Percentiles rank a stretch among this genome's conserved stretches.
phyloP scores from a whole-genome alignment of 2,888 invertebrate species.

The Priocnemis perturbator region DNA sequence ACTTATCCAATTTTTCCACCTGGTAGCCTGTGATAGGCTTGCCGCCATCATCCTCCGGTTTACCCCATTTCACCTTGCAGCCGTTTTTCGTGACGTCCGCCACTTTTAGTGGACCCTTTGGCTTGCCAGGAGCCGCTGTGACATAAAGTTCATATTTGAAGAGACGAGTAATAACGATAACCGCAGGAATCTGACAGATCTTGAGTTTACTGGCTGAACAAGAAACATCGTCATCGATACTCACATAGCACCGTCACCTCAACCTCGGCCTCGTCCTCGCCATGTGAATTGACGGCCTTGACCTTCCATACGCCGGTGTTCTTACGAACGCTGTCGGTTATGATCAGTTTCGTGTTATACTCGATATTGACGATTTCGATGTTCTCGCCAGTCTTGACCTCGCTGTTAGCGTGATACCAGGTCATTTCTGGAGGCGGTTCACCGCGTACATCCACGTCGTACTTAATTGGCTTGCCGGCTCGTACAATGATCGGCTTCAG shows the following conservation, averaged over 20 bases:
- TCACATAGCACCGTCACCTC: constrained; percentile 91
- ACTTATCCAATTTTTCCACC: constrained; percentile 94
- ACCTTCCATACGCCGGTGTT: constrained; percentile 95
- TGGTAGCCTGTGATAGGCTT: constrained; percentile 94
- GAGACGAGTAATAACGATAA: background rate
- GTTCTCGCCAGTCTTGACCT: constrained; percentile 83
- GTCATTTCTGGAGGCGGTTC: constrained; percentile 96
- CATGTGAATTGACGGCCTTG: constrained; percentile 92
- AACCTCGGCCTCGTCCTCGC: constrained; percentile 94
- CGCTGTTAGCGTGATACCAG: constrained; percentile 91
- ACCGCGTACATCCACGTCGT: constrained; percentile 95
- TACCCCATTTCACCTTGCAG: constrained; percentile 94
- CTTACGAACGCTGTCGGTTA: constrained; percentile 86
- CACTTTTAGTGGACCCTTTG: constrained; percentile 92
- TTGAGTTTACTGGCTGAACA: too few species aligned
- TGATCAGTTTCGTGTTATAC: constrained; percentile 91
- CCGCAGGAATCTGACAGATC: too few species aligned
- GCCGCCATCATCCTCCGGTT: constrained; percentile 96
- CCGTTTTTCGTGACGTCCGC: constrained; percentile 92
- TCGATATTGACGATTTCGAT: constrained; percentile 89
- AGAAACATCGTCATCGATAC: too few species aligned
- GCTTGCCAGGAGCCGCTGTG: constrained; percentile 87
- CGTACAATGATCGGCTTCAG: constrained; percentile 92
- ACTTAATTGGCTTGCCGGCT: constrained; percentile 93
- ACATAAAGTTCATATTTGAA: background rate